Base-by-base conservation (phyloP, 92 coral and sea anemone genomes). In the Heteractis magnifica region DNA sequence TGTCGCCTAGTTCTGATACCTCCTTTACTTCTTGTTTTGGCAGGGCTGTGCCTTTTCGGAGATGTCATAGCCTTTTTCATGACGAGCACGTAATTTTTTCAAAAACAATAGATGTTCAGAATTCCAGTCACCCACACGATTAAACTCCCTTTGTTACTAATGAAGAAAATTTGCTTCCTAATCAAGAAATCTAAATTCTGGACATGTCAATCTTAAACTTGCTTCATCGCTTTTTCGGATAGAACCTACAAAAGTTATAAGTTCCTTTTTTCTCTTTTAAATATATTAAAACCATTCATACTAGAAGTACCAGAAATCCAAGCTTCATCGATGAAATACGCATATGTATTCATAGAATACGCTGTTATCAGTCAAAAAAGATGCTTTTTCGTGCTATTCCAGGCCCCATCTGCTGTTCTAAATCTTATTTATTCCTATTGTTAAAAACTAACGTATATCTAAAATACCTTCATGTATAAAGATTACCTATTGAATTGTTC, bases 281-380 rank as follows among this genome's bases (percentile, higher is more conserved):
- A 20, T 14, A 68, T 23, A 20, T 20, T 20, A 26, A 34, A 34
- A 34, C 44, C 44, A 34, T 34, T 34, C 44, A 34, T 34, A 34
- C 44, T 34, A 34, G 44, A 34, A 34, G 44, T 0, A 20, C 44
- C 73, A 68, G 73, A 68, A 60, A 18, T 68, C 49, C 1, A 10
- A n/a, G 34, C 26, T 52, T 62, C 84, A 81, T 62, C 77, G 77
- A 81, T 68, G 52, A 51, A 75, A 75, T 82, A 82, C 79, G 64
- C 72, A 7, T 4, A 52, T 78, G 83, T 79, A 85, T 85, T 85
- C 88, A 85, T 26, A 71, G 88, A 85, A 85, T 85, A 77, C 88
- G n/a, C 23, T 81, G 51, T 81, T 44, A 75, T 81, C 56, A 50
- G 16, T 65, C 49, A 11, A 49, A 49, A 34, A 75, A 49, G 15